Evolutionary conservation across 1,140 invertebrate genomes (phyloP), one percentile per base, ranked within the genome.

Genomic region (Sesamia nonagrioides): DNA sequence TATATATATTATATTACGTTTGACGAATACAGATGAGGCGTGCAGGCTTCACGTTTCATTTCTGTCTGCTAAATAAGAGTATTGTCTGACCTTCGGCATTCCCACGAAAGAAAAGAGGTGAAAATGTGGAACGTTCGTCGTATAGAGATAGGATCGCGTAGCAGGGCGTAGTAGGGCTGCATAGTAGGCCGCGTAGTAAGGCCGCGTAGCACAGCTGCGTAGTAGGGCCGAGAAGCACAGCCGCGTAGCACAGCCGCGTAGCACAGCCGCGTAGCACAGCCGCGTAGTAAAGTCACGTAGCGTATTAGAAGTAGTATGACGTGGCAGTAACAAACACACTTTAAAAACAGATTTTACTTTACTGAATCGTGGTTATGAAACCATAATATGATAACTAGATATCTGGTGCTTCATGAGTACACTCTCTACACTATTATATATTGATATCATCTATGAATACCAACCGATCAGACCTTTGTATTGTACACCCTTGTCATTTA

Each of bases 11-110:
- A 18, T n/a, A 18, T 42, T 9, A 63, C 35, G 33, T 63, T 42
- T 18, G 35, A 37, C 9, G 60, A 63, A 63, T 63, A 63, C 37
- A 42, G 60, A 63, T 63, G 17, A 63, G 37, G 35, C 37, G 8
- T 63, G 60, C 35, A 42, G 37, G 37, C 6, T 63, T 37, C n/a
- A 9, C n/a, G 60, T 63, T 63, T 42, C n/a, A 63, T n/a, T 42
- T 17, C 21, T 56, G n/a, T n/a, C n/a, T n/a, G n/a, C n/a, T 42
- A 11, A 42, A 63, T 42, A 63, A 63, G 60, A 42, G 42, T 42
- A 13, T 18, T 7, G n/a, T n/a, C 60, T 11, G 6, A 35, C 37
- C 60, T 27, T 63, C 35, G n/a, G 60, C 60, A 18, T 63, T 4
- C 18, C 40, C 11, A 63, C 6, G 37, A 9, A n/a, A n/a, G 37